These are phyloP conservation scores for Montipora foliosa DNA, from an alignment of 64 coral and sea anemone species.

Conservation along the genomic window DNA sequence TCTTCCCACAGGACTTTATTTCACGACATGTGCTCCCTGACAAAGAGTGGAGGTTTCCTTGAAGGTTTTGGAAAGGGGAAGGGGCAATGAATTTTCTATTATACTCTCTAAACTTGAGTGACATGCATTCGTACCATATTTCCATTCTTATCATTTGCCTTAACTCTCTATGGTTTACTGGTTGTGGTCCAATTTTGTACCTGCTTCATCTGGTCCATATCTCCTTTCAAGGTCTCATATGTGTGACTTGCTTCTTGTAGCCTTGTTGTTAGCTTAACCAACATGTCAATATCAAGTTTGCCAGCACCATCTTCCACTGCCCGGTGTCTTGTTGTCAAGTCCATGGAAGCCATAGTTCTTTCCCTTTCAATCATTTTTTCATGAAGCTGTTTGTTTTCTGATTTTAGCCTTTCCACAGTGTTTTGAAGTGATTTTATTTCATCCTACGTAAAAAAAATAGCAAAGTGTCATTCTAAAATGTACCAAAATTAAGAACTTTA, in stretches of 20 bases:
- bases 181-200: constrained; percentile 4
- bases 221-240: constrained; percentile 84
- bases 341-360: constrained; percentile 82
- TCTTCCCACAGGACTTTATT: too few relatives aligned
- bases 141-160: too few relatives aligned
- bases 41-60: too few relatives aligned
- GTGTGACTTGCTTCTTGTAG: constrained; percentile 96
- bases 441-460: constrained; percentile 54
- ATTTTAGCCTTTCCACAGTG: constrained; percentile 83
- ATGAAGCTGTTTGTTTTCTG: constrained; percentile 89
- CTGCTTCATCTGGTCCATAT: constrained; percentile 94
- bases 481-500: too few relatives aligned
- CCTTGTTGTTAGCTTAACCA: constrained; percentile 88
- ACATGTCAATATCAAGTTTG: constrained; percentile 87
- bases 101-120: too few relatives aligned
- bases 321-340: constrained; percentile 66
- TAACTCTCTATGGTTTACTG: too few relatives aligned
- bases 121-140: too few relatives aligned
- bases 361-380: constrained; percentile 87
- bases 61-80: too few relatives aligned
- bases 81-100: too few relatives aligned
- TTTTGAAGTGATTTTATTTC: constrained; percentile 80
- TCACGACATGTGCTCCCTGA: too few relatives aligned
- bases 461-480: too few relatives aligned
- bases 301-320: constrained; percentile 41